phyloP scores from a whole-genome alignment of 1,140 invertebrate species.

The Drosophila rufa region DNA sequence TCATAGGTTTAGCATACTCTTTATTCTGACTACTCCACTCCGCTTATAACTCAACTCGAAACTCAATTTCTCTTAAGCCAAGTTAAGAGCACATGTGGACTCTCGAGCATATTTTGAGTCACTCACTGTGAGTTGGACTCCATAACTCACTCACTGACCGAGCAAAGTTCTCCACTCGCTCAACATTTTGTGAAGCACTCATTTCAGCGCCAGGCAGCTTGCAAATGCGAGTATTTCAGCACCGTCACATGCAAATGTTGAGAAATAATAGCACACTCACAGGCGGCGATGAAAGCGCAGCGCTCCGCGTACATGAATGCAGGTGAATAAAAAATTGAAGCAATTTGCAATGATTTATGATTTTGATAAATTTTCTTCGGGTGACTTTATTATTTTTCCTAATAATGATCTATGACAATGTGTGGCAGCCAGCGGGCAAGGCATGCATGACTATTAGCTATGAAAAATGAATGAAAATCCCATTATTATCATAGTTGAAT shows the following conservation, averaged over 20 bases:
- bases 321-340: constrained; percentile 59
- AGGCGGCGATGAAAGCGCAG: constrained; percentile 21
- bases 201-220: constrained; percentile 46
- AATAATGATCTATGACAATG: constrained; percentile 74
- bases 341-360: constrained; percentile 80
- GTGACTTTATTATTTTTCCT: constrained; percentile 79
- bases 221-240: constrained; percentile 46
- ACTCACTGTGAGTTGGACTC: neutral
- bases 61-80: constrained; percentile 15
- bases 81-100: constrained; percentile 11
- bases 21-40: neutral
- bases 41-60: neutral
- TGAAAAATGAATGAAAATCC: neutral
- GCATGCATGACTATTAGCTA: neutral
- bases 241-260: constrained; percentile 49
- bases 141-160: neutral
- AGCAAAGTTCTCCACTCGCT: neutral
- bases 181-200: constrained; percentile 30
- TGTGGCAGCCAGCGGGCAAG: neutral
- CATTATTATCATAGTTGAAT: neutral
- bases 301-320: constrained; percentile 23
- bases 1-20: neutral
- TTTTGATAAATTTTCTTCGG: constrained; percentile 80
- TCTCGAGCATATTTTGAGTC: neutral
- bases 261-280: constrained; percentile 54